A percentile compares a stretch with the other conserved stretches of the same genome.
These are phyloP conservation scores for Meloidogyne chitwoodi DNA, from an alignment of 1,140 invertebrate species.

Conservation along the genomic window DNA sequence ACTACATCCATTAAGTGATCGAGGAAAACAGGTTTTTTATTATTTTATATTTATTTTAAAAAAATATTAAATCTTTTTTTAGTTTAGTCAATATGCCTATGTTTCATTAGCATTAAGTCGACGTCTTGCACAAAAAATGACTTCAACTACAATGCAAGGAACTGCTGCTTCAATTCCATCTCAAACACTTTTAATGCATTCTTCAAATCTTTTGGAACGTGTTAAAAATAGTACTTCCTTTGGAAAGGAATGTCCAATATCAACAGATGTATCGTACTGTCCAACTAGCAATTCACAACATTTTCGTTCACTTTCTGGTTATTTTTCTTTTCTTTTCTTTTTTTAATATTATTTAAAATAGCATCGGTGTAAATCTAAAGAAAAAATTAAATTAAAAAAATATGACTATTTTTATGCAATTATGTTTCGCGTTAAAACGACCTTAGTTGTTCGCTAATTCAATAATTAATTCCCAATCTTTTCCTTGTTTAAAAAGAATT, in stretches of 20 bases:
- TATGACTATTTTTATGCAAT: no score
- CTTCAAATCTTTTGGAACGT: neutral
- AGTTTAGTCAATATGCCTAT: constrained; percentile 37
- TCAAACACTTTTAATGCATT: neutral
- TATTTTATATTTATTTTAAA: neutral
- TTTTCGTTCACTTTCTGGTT: constrained; percentile 36
- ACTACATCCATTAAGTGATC: constrained; percentile 20
- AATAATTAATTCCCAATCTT: no score
- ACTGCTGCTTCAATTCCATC: constrained; percentile 6
- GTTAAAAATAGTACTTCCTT: constrained; percentile 22
- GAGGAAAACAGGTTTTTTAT: constrained; percentile 22
- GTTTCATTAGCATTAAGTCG: constrained; percentile 27
- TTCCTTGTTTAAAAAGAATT: no score
- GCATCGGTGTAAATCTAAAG: no score
- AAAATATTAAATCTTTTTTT: neutral
- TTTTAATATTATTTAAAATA: no score
- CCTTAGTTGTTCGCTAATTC: no score
- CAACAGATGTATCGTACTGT: constrained; percentile 7
- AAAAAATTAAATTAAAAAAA: no score
- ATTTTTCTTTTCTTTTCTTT: constrained; percentile 4
- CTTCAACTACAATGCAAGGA: constrained; percentile 19
- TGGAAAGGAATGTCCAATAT: constrained; percentile 18
- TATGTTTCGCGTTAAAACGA: no score
- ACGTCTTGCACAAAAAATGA: constrained; percentile 26
- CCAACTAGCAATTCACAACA: constrained; percentile 7